Evolutionary conservation across 2,797 vertebrate genomes (phyloP).

Genomic region (Gallinago stenura): DNA sequence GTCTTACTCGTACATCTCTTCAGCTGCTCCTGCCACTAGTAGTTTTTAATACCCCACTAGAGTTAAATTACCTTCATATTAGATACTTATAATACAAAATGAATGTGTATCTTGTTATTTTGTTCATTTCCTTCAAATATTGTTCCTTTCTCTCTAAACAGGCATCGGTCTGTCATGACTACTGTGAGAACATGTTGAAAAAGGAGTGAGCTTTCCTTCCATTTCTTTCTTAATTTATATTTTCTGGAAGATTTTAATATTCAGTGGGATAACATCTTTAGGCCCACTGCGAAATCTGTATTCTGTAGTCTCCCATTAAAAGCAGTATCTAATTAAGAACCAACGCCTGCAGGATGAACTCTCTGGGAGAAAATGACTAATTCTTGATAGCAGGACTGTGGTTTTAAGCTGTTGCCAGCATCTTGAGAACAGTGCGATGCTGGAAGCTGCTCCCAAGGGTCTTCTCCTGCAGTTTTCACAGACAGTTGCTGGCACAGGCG

Average conservation of each 20-base stretch:
- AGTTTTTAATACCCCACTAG: not conserved
- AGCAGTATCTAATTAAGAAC: constrained; percentile 51
- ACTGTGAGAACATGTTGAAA: not conserved
- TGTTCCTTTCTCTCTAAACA: not conserved
- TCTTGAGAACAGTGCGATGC: constrained; percentile 14
- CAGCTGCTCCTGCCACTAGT: not conserved
- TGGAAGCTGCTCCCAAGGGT: constrained; percentile 46
- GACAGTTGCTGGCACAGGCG: not conserved
- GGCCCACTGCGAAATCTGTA: not conserved
- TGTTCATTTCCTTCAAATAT: not conserved
- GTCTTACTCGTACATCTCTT: not conserved
- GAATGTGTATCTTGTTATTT: not conserved
- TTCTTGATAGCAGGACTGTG: constrained; percentile 19
- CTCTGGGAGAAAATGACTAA: constrained; percentile 46
- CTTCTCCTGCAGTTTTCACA: not conserved
- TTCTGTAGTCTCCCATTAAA: constrained; percentile 14
- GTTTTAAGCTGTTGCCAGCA: constrained; percentile 25
- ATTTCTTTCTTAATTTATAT: not conserved
- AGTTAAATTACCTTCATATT: not conserved
- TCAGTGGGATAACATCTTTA: not conserved
- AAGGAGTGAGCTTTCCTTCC: not conserved
- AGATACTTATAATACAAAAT: not conserved
- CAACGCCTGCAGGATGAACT: constrained; percentile 35
- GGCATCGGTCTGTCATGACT: not conserved
- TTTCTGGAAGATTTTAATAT: constrained; percentile 37